These are phyloP conservation scores for Chiloscyllium punctatum DNA, from an alignment of 2,797 vertebrate species.

Conservation along the genomic window DNA sequence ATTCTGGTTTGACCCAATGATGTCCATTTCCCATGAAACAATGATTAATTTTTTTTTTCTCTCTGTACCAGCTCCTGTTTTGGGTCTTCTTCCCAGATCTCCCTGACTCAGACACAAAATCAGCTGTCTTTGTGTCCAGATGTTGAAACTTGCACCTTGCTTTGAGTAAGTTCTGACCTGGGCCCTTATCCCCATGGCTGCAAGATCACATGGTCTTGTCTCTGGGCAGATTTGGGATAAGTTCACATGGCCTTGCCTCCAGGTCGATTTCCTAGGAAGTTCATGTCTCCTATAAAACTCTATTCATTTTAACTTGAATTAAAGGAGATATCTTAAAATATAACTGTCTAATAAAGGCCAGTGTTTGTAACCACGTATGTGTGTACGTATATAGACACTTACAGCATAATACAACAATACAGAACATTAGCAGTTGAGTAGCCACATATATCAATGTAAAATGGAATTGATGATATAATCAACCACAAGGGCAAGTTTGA, in stretches of 20 bases:
- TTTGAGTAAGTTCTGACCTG: background rate
- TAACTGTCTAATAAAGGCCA: background rate
- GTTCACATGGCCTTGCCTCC: background rate
- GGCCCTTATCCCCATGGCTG: background rate
- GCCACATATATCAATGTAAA: background rate
- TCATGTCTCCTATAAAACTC: background rate
- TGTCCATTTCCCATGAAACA: background rate
- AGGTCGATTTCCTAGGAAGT: background rate
- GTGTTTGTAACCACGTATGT: background rate
- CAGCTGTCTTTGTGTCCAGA: background rate
- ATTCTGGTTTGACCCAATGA: background rate
- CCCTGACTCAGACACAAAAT: background rate
- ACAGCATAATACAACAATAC: background rate
- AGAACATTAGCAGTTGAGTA: background rate
- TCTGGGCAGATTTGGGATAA: background rate
- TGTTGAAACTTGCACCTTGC: background rate
- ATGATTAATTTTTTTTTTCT: no score
- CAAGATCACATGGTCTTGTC: background rate
- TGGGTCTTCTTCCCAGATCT: background rate
- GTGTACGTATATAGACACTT: background rate
- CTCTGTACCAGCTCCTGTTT: background rate
- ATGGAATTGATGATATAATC: slow-evolving; percentile 3
- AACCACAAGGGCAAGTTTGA: background rate
- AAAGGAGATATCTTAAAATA: background rate
- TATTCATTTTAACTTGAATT: background rate